Percentiles rank a stretch among this genome's conserved stretches.
Evolutionary conservation across 2,113 vertebrate species (phyloP).

Genomic region (Ailurus styani): DNA sequence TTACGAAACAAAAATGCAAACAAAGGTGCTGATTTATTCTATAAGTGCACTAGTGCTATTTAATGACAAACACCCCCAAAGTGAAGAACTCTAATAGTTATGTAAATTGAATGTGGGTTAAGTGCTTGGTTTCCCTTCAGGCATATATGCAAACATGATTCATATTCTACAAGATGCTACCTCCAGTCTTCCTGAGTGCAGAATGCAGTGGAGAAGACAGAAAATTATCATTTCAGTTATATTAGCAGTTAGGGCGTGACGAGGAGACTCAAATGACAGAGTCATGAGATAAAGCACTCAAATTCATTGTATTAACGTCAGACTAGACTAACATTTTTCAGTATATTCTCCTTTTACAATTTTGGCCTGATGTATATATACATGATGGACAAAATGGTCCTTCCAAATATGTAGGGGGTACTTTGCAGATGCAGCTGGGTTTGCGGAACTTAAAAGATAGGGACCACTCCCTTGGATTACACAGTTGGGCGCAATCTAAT

Average conservation of each 20-base stretch:
- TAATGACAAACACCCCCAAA: not conserved
- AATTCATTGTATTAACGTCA: not conserved
- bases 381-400: not conserved
- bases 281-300: not conserved
- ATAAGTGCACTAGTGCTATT: not conserved
- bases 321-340: not conserved
- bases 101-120: accelerated
- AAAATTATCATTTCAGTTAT: not conserved
- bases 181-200: not conserved
- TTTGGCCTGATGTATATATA: not conserved
- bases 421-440: not conserved
- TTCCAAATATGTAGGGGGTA: not conserved
- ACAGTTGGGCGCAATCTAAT: not conserved
- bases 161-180: not conserved
- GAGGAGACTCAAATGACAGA: not conserved
- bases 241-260: not conserved
- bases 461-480: not conserved
- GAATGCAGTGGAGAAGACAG: not conserved
- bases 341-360: not conserved
- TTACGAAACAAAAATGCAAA: not conserved
- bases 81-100: not conserved
- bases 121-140: not conserved
- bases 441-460: not conserved
- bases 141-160: not conserved
- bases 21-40: not conserved